Evolutionary conservation across 2,113 vertebrate species (phyloP).

Genomic region (Benitochromis conjunctus): DNA sequence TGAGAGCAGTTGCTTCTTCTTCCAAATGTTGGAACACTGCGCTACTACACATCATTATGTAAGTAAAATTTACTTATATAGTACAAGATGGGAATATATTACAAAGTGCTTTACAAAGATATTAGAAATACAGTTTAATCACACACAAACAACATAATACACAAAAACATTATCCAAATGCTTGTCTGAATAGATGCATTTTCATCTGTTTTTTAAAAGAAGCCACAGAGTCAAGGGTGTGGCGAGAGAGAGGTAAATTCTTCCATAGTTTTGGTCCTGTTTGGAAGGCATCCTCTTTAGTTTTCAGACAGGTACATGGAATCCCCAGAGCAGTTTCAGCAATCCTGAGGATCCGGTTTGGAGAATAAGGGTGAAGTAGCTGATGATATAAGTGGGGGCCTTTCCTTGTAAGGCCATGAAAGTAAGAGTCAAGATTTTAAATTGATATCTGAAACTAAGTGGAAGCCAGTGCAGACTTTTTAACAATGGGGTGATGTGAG

Average conservation of each 20-base stretch:
- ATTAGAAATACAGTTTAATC: not conserved
- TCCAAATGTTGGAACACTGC: not conserved
- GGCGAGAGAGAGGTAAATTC: too few relatives aligned
- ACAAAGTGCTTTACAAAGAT: not conserved
- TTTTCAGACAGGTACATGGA: not conserved
- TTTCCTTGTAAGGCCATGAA: not conserved
- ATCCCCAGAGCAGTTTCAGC: too few relatives aligned
- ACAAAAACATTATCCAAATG: not conserved
- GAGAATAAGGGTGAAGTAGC: not conserved
- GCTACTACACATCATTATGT: not conserved
- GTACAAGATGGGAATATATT: not conserved
- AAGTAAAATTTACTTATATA: not conserved
- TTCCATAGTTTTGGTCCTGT: not conserved
- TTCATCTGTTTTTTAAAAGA: too few relatives aligned
- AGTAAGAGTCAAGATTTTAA: not conserved
- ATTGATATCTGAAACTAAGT: not conserved
- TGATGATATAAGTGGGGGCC: not conserved
- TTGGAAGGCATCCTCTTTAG: not conserved
- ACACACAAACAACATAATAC: not conserved
- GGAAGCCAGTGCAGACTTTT: not conserved
- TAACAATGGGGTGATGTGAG: not conserved
- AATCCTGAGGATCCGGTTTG: too few relatives aligned
- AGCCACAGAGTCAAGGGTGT: too few relatives aligned
- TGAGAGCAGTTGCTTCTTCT: not conserved
- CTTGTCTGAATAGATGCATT: not conserved